Conservation (phyloP, 2,888 invertebrate genomes). For the Steinernema carpocapsae region DNA sequence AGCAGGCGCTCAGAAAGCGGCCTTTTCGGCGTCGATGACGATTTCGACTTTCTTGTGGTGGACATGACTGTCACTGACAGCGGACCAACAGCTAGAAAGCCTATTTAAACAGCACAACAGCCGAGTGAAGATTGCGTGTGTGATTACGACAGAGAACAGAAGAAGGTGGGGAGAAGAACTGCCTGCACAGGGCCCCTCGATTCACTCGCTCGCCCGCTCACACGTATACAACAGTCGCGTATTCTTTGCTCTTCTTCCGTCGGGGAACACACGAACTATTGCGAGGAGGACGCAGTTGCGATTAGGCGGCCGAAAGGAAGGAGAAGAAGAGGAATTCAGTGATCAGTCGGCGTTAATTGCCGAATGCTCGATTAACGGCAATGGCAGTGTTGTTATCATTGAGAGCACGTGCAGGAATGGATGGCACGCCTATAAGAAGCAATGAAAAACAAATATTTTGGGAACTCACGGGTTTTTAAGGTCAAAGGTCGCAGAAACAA, state of each 20-base stretch:
- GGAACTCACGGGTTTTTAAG: too few relatives aligned
- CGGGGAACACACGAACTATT: background rate
- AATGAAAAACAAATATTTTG: too few relatives aligned
- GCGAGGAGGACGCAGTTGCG: background rate
- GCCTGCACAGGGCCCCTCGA: background rate
- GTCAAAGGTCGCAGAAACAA: too few relatives aligned
- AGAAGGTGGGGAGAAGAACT: background rate
- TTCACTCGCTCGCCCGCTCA: background rate
- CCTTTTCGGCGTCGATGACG: constrained; percentile 33
- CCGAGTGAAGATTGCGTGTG: background rate
- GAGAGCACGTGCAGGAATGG: too few relatives aligned
- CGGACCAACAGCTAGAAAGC: background rate
- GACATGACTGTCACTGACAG: background rate
- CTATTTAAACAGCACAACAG: background rate
- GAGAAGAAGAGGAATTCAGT: background rate
- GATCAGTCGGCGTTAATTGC: too few relatives aligned
- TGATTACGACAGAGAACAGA: constrained; percentile 19
- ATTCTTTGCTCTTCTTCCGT: background rate
- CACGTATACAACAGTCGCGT: constrained; percentile 1
- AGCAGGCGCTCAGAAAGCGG: constrained; percentile 49
- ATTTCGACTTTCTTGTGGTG: constrained; percentile 9
- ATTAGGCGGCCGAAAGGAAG: background rate
- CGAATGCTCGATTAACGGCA: too few relatives aligned
- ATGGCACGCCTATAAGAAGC: too few relatives aligned
- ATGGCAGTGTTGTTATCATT: too few relatives aligned